Percentiles rank a stretch among this genome's conserved stretches.
phyloP scores from a whole-genome alignment of 2,113 vertebrate species.

The Paedocypris sp. region DNA sequence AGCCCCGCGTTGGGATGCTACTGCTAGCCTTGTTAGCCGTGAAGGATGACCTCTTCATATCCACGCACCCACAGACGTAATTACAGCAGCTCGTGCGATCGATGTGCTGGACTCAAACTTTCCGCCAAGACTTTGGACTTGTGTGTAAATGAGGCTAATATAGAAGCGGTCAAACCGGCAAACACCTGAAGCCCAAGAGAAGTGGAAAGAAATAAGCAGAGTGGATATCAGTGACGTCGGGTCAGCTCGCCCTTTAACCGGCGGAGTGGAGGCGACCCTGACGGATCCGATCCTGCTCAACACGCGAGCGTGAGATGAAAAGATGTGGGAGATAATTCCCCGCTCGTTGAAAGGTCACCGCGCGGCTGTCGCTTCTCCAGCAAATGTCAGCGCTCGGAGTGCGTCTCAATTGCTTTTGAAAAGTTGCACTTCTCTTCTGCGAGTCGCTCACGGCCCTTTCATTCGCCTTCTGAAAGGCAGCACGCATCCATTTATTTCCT shows the following conservation, averaged over 20 bases:
- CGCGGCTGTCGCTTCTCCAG: conserved; percentile 11
- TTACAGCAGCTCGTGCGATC: too few relatives aligned
- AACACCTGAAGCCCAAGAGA: too few relatives aligned
- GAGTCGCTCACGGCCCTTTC: not conserved
- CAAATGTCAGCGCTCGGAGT: conserved; percentile 11
- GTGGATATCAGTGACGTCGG: too few relatives aligned
- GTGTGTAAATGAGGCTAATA: too few relatives aligned
- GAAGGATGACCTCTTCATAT: too few relatives aligned
- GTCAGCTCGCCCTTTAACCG: conserved; percentile 41
- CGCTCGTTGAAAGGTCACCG: conserved; percentile 53
- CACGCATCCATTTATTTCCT: not conserved
- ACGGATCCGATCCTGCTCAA: conserved; percentile 53
- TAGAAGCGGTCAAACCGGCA: too few relatives aligned
- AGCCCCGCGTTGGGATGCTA: too few relatives aligned
- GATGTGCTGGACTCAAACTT: too few relatives aligned
- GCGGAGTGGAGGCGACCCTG: conserved; percentile 31
- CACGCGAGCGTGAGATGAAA: conserved; percentile 46
- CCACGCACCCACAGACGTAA: too few relatives aligned
- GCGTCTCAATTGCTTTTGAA: not conserved
- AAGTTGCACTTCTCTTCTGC: not conserved
- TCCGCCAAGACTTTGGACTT: too few relatives aligned
- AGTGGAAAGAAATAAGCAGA: too few relatives aligned
- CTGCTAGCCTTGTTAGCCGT: too few relatives aligned
- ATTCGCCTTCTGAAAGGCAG: not conserved
- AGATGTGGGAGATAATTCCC: conserved; percentile 38